phyloP scores from a whole-genome alignment of 2,797 vertebrate species.

The Gadopsis bispinosus region DNA sequence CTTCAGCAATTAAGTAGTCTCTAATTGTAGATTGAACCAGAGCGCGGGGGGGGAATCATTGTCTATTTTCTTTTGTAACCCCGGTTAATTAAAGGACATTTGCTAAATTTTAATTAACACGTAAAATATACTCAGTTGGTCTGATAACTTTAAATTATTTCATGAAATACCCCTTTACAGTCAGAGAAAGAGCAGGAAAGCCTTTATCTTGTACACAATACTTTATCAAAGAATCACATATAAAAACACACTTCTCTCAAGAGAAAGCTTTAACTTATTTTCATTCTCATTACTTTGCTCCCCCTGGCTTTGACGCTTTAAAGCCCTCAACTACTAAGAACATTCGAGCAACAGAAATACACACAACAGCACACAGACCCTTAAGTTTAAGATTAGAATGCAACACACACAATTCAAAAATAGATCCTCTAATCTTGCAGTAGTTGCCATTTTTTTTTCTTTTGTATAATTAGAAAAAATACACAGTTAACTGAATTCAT shows the following conservation, averaged over 20 bases:
- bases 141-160: conserved; percentile 54
- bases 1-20: conserved; percentile 61
- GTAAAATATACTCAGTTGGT: conserved; percentile 54
- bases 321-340: conserved; percentile 71
- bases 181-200: conserved; percentile 68
- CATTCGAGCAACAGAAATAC: conserved; percentile 75
- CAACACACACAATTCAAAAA: conserved; percentile 83
- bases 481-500: conserved; percentile 69
- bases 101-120: conserved; percentile 70
- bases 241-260: conserved; percentile 76
- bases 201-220: conserved; percentile 81
- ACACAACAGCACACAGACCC: conserved; percentile 79
- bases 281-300: conserved; percentile 50
- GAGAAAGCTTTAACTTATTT: conserved; percentile 58
- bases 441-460: conserved; percentile 57
- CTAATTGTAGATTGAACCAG: conserved; percentile 63
- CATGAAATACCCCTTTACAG: conserved; percentile 50
- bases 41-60: conserved; percentile 37
- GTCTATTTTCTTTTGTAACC: conserved; percentile 64
- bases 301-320: conserved; percentile 37
- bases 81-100: conserved; percentile 70
- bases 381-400: conserved; percentile 75
- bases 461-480: conserved; percentile 78
- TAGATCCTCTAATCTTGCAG: conserved; percentile 76
- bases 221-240: conserved; percentile 86